Evolutionary conservation across 2,113 vertebrate genomes (phyloP).

Genomic region (Lepisosteus osseus): DNA sequence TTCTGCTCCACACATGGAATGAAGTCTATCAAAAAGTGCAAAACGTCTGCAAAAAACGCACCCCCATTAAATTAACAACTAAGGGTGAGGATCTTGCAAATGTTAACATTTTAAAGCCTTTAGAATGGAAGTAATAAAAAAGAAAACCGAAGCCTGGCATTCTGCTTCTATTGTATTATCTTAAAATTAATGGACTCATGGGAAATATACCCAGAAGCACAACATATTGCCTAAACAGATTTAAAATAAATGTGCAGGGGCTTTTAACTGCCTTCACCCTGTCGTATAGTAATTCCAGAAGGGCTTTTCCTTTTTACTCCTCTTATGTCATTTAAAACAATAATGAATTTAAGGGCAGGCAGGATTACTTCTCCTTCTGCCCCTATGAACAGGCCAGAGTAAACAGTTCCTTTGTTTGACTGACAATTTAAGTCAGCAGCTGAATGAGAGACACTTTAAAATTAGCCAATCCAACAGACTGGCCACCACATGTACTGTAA

Average conservation of each 20-base stretch:
- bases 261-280: constrained; percentile 17
- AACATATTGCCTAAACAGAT: constrained; percentile 19
- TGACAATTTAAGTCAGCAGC: constrained; percentile 28
- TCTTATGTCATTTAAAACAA: constrained; percentile 32
- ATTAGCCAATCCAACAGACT: constrained; percentile 37
- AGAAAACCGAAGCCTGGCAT: neutral
- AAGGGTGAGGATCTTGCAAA: no score
- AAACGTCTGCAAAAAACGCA: no score
- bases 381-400: constrained; percentile 36
- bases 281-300: constrained; percentile 28
- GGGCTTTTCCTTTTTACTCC: constrained; percentile 21
- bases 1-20: no score
- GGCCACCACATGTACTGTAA: constrained; percentile 27
- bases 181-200: constrained; percentile 10
- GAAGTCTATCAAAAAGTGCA: no score
- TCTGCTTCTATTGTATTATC: constrained; percentile 7
- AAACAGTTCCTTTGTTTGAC: constrained; percentile 54
- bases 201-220: neutral
- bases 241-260: constrained; percentile 13
- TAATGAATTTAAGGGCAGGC: constrained; percentile 23
- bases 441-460: neutral
- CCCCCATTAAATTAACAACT: no score
- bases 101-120: no score
- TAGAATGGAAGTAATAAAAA: neutral
- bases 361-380: constrained; percentile 34